Evolutionary conservation across 2,888 invertebrate species (phyloP).

Genomic region (Troides oblongomaculatus): DNA sequence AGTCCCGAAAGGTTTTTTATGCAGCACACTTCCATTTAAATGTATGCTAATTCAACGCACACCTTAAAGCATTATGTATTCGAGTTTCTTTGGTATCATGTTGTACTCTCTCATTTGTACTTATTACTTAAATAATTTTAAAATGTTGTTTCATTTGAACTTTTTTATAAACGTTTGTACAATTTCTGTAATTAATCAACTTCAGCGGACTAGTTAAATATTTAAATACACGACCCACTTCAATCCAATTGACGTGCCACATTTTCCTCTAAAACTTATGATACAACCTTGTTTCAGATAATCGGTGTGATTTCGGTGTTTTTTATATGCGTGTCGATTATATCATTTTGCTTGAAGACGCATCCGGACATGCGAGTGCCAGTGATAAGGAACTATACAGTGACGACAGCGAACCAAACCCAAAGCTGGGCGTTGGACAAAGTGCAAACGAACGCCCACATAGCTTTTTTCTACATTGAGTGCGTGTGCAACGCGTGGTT

Average conservation of each 20-base stretch:
- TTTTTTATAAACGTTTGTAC: too few relatives aligned
- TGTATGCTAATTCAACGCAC: conserved; percentile 7
- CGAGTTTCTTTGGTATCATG: too few relatives aligned
- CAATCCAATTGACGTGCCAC: too few relatives aligned
- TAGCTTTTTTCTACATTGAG: conserved; percentile 99
- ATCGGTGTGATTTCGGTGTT: conserved; percentile 99
- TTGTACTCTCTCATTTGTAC: too few relatives aligned
- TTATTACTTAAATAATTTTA: too few relatives aligned
- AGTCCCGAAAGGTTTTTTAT: background rate
- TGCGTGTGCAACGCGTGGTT: conserved; percentile 99
- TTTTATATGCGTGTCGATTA: conserved; percentile 99
- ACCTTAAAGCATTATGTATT: too few relatives aligned
- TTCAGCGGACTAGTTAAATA: too few relatives aligned
- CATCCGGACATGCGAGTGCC: conserved; percentile 99
- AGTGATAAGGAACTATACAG: conserved; percentile 89
- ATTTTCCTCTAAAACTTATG: background rate
- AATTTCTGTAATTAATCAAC: too few relatives aligned
- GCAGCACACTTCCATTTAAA: background rate
- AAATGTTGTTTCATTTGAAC: too few relatives aligned
- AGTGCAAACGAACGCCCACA: conserved; percentile 96
- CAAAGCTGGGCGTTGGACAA: conserved; percentile 93
- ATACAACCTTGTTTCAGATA: conserved; percentile 84
- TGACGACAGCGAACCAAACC: conserved; percentile 86
- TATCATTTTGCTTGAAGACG: conserved; percentile 99
- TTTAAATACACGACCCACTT: too few relatives aligned